A percentile compares a stretch with the other conserved stretches of the same genome.
Evolutionary conservation across 2,113 vertebrate species (phyloP).

Genomic region (Eulacestoma nigropectus): DNA sequence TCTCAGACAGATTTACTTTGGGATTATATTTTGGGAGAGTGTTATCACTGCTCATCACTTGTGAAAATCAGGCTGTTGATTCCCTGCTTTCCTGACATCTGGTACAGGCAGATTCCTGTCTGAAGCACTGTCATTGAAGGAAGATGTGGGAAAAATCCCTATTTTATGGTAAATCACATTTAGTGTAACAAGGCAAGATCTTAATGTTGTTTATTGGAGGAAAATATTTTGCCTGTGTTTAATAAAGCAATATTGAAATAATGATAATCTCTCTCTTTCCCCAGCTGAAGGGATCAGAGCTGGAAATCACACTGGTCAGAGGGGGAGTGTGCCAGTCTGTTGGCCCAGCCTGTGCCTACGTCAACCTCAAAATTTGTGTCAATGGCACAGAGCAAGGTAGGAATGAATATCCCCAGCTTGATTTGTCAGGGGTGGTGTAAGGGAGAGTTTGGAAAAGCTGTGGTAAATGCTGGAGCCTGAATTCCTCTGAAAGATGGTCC

Average conservation of each 20-base stretch:
- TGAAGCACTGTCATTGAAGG: background rate
- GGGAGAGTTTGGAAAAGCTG: background rate
- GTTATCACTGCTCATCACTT: background rate
- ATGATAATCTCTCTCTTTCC: background rate
- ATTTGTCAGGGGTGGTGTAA: background rate
- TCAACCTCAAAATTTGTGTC: slow-evolving; percentile 83
- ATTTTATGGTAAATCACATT: background rate
- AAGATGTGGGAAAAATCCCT: background rate
- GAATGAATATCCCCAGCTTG: background rate
- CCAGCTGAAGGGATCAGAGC: slow-evolving; percentile 90
- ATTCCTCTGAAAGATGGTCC: background rate
- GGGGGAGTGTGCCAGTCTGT: slow-evolving; percentile 62
- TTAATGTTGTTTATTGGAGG: background rate
- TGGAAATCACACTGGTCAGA: slow-evolving; percentile 87
- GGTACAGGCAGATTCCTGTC: background rate
- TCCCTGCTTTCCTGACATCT: background rate
- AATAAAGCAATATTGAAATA: background rate
- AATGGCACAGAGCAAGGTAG: slow-evolving; percentile 86
- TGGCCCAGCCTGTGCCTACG: slow-evolving; percentile 84
- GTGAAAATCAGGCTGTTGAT: background rate
- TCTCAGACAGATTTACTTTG: background rate
- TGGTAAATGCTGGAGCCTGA: background rate
- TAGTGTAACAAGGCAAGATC: background rate
- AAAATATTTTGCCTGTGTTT: background rate
- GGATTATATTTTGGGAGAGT: background rate